Base-by-base conservation (phyloP, 2,113 vertebrate species). In the Upupa epops region DNA sequence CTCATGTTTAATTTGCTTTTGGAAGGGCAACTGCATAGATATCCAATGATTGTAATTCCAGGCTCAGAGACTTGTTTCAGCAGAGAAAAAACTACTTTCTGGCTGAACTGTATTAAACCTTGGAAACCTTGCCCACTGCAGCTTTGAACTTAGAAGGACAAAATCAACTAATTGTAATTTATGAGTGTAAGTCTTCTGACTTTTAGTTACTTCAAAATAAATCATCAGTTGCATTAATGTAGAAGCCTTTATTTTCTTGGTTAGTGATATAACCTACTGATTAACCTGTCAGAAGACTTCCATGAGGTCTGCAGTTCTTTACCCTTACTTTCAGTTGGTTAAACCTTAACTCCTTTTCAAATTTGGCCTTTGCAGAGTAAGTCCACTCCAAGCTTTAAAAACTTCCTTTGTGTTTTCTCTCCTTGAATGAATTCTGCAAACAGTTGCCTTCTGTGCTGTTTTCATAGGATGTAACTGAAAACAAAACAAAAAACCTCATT, bases 281-380 rank as follows among this genome's bases (percentile, higher is more conserved):
- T 66, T 55, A 83, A 51, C 68, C 86, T 83, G 36, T 59, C 68
- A 66, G 42, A 85, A 42, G 45, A 74, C n/a, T 88, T 83, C 42
- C 26, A 13, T 61, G 52, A 83, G 36, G 70, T 16, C 31, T 70
- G 15, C 8, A 37, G 46, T 90, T 86, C 20, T 63, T 90, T 86
- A 58, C 31, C 17, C 29, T 77, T 22, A 69, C 49, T 74, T 88
- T 93, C 25, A 34, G 22, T 15, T 80, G 26, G 72, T 88, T 96
- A 90, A 91, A 88, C 51, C 28, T 76, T 90, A 91, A 83, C 75
- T 79, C 79, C 52, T 61, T 84, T 54, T 93, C 42, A 91, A 72
- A 73, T 91, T 78, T 70, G 68, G 17, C 15, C 22, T 73, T 61
- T 72, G 22, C 66, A 45, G 34, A 79, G 7, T 64, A 94, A 89